phyloP scores from a whole-genome alignment of 2,888 invertebrate species.

The Scrobipalpa atriplicella region DNA sequence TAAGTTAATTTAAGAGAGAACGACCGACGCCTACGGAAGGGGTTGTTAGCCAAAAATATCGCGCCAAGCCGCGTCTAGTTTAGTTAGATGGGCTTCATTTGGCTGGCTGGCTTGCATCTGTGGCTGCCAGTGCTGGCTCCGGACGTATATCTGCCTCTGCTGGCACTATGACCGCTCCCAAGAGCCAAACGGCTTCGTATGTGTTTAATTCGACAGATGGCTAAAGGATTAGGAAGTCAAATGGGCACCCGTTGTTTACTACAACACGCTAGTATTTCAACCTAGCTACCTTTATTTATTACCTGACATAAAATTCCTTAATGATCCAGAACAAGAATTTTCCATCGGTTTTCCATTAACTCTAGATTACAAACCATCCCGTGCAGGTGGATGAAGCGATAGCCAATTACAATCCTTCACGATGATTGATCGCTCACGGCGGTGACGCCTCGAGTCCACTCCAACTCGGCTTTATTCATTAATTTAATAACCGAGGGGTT shows the following conservation, averaged over 20 bases:
- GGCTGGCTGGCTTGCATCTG: constrained; percentile 59
- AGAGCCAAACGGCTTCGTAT: constrained; percentile 62
- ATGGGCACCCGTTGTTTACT: constrained; percentile 6
- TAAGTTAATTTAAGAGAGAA: constrained; percentile 32
- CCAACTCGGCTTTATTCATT: neutral
- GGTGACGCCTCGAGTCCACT: neutral
- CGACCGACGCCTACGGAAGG: constrained; percentile 30
- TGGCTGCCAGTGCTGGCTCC: constrained; percentile 50
- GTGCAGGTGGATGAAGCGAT: neutral
- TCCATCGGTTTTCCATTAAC: neutral
- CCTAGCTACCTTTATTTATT: too few species aligned
- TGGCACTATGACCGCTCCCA: constrained; percentile 53
- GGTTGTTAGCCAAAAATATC: constrained; percentile 50
- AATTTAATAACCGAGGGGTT: too few species aligned
- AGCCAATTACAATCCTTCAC: neutral
- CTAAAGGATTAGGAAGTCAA: constrained; percentile 42
- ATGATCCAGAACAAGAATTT: neutral
- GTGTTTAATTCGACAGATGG: constrained; percentile 55
- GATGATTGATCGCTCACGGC: neutral
- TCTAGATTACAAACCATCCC: neutral
- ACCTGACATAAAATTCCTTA: too few species aligned
- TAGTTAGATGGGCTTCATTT: constrained; percentile 62
- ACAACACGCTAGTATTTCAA: neutral
- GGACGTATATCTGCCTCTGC: constrained; percentile 51
- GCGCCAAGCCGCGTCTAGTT: constrained; percentile 48